These are phyloP conservation scores for Luidia sarsii DNA, from an alignment of 53 echinoderm and acorn worm genomes.

Conservation along the genomic window DNA sequence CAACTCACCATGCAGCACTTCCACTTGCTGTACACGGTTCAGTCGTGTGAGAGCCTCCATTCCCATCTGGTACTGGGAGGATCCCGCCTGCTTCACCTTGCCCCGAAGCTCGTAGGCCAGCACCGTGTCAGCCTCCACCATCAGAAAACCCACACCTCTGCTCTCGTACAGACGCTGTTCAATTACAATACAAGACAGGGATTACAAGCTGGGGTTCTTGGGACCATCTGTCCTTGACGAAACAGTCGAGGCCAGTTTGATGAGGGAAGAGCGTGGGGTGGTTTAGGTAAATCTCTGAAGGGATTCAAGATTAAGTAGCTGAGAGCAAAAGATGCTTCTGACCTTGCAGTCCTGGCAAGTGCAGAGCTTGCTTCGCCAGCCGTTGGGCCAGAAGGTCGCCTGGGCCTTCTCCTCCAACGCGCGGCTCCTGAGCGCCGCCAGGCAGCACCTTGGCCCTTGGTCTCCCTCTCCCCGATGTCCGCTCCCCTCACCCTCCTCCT, in stretches of 20 bases:
- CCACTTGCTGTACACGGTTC: slow-evolving; percentile 87
- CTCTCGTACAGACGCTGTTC: slow-evolving; percentile 77
- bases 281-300: too few relatives aligned
- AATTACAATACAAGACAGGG: background rate
- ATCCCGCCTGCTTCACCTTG: slow-evolving; percentile 65
- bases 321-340: slow-evolving; percentile 5
- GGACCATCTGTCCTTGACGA: too few relatives aligned
- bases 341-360: slow-evolving; percentile 85
- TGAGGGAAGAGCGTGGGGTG: too few relatives aligned
- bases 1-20: slow-evolving; percentile 82
- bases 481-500: too few relatives aligned
- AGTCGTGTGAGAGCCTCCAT: slow-evolving; percentile 66
- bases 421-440: slow-evolving; percentile 71
- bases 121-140: slow-evolving; percentile 75
- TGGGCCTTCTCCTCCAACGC: slow-evolving; percentile 55
- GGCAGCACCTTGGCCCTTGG: slow-evolving; percentile 16
- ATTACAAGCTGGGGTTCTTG: too few relatives aligned
- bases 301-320: too few relatives aligned
- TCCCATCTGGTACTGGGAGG: slow-evolving; percentile 81
- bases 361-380: slow-evolving; percentile 91
- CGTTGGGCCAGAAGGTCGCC: slow-evolving; percentile 81
- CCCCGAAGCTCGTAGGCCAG: slow-evolving; percentile 88
- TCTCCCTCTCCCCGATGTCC: background rate
- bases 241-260: too few relatives aligned
- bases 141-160: slow-evolving; percentile 66